A percentile compares a stretch with the other conserved stretches of the same genome.
Conservation (phyloP, 2,888 invertebrate genomes). For the Herminia tarsipennalis region DNA sequence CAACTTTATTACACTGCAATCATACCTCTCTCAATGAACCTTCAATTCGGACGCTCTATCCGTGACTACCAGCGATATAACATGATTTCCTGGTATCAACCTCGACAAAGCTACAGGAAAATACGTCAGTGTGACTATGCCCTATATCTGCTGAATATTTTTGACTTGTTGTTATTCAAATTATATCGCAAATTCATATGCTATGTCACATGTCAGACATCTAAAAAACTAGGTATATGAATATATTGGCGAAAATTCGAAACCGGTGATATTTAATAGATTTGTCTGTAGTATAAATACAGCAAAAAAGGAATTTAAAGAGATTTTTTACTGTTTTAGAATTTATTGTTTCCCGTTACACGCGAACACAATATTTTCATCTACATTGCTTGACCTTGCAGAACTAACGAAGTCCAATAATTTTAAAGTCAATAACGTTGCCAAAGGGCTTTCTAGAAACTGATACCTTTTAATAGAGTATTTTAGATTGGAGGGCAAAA, state of each 20-base stretch:
- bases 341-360: background rate
- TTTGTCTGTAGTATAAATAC: background rate
- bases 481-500: too few species aligned
- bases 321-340: background rate
- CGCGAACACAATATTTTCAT: constrained; percentile 9
- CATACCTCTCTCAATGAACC: constrained; percentile 49
- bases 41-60: constrained; percentile 54
- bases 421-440: constrained; percentile 42
- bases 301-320: constrained; percentile 8
- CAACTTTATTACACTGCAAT: constrained; percentile 45
- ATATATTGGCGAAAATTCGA: constrained; percentile 33
- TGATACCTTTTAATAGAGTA: too few species aligned
- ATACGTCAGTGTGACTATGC: constrained; percentile 27
- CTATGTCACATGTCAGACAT: constrained; percentile 28
- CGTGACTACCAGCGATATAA: constrained; percentile 55
- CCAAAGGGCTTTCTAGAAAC: constrained; percentile 38
- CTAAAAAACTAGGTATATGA: constrained; percentile 15
- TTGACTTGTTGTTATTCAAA: constrained; percentile 32
- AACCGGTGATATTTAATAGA: too few species aligned
- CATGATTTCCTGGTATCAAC: constrained; percentile 52
- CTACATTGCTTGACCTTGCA: constrained; percentile 18
- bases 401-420: constrained; percentile 40
- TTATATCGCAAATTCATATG: constrained; percentile 43
- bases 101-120: constrained; percentile 40
- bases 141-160: constrained; percentile 39